Evolutionary conservation across 2,888 invertebrate species (phyloP), one percentile per base, ranked within the genome.

Genomic region (Euphydryas editha): DNA sequence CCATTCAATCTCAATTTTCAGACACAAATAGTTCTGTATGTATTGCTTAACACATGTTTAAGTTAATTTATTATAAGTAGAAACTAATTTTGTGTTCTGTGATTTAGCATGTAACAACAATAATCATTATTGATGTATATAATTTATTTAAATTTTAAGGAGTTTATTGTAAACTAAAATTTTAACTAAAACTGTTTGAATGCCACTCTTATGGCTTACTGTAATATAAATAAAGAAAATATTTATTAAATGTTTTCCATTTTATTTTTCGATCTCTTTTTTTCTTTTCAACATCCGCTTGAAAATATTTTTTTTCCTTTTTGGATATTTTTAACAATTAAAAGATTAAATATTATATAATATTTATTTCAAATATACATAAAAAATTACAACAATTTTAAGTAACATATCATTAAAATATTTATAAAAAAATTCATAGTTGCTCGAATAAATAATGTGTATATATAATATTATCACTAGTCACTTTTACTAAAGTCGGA

Each of bases 401-500:
- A 63, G 65, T 68, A 70, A 66, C 67, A 66, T 62, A 18, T 60
- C 57, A 58, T 54, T 66, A 69, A 58, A 68, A 70, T 54, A 30
- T 72, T 64, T 46, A 57, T 66, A 60, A 57, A 72, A 66, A 65
- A 70, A 62, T 67, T 65, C 55, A 58, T 49, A 72, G 67, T 71
- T 71, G 70, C 69, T 73, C 66, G n/a, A 51, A 66, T 69, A 59
- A 65, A 73, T 69, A 74, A 72, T 69, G 67, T 68, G 70, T 67
- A 69, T 69, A 56, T 57, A 61, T 65, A 64, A 68, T 59, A n/a
- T n/a, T n/a, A 76, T 71, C 39, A 67, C 84, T 71, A 91, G 74
- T 89, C 86, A 80, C 88, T 91, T 77, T 88, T 88, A 77, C 89
- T 90, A 75, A 78, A 79, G 70, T 89, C 89, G 3, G 87, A 83